Evolutionary conservation across 2,797 vertebrate species (phyloP).

Genomic region (Syngnathus acus): DNA sequence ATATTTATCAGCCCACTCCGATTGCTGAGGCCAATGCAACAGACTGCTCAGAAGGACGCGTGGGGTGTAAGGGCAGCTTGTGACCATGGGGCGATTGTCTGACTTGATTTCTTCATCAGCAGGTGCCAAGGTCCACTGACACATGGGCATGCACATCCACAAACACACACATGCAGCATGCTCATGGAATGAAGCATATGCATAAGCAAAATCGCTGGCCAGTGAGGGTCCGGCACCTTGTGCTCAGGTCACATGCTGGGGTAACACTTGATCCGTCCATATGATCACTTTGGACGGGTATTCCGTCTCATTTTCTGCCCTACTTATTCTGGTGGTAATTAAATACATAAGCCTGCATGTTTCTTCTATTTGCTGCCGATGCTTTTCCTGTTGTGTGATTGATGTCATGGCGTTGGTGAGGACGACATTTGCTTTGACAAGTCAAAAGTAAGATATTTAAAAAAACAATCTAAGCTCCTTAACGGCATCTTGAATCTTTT

Average conservation of each 20-base stretch:
- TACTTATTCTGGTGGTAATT: constrained; percentile 9
- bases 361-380: not conserved
- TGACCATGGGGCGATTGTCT: constrained; percentile 48
- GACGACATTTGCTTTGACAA: not conserved
- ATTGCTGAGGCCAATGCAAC: constrained; percentile 49
- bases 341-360: not conserved
- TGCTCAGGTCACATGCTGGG: constrained; percentile 34
- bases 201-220: constrained; percentile 20
- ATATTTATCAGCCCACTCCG: constrained; percentile 37
- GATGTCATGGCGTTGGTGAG: not conserved
- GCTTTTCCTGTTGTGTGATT: not conserved
- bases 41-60: constrained; percentile 57
- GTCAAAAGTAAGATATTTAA: not conserved
- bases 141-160: constrained; percentile 31
- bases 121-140: constrained; percentile 51
- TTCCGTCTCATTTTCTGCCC: constrained; percentile 1
- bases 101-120: constrained; percentile 73
- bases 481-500: too few species aligned
- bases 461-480: not conserved
- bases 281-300: constrained; percentile 28
- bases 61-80: constrained; percentile 68
- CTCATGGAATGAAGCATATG: constrained; percentile 29
- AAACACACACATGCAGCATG: constrained; percentile 10
- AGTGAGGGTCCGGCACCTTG: constrained; percentile 32
- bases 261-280: constrained; percentile 50